These are phyloP conservation scores for Sarcophaga carnaria DNA, from an alignment of 2,888 invertebrate species.

Conservation along the genomic window DNA sequence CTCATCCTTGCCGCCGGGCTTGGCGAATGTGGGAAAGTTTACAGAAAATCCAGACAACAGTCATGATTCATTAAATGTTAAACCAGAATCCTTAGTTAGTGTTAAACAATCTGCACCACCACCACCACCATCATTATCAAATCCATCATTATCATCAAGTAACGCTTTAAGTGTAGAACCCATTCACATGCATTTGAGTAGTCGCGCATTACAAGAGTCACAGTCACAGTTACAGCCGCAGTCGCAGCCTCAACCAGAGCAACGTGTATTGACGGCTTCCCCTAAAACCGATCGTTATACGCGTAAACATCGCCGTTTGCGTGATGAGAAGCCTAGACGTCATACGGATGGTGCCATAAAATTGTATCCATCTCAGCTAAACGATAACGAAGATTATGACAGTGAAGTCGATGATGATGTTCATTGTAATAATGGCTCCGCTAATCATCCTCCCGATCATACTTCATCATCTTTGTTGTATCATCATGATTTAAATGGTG, in stretches of 20 bases:
- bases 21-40: slow-evolving; percentile 32
- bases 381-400: slow-evolving; percentile 34
- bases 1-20: slow-evolving; percentile 74
- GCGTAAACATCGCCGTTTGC: slow-evolving; percentile 67
- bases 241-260: slow-evolving; percentile 42
- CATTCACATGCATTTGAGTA: slow-evolving; percentile 62
- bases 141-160: slow-evolving; percentile 50
- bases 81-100: slow-evolving; percentile 30
- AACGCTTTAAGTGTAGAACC: slow-evolving; percentile 66
- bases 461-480: slow-evolving; percentile 57
- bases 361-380: slow-evolving; percentile 47
- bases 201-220: slow-evolving; percentile 58
- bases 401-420: slow-evolving; percentile 57
- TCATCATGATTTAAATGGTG: slow-evolving; percentile 69
- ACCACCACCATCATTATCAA: slow-evolving; percentile 44
- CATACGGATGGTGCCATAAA: slow-evolving; percentile 71
- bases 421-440: slow-evolving; percentile 64
- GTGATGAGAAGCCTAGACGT: slow-evolving; percentile 72
- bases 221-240: slow-evolving; percentile 34
- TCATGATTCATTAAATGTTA: slow-evolving; percentile 67
- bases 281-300: slow-evolving; percentile 50
- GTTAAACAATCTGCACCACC: too few species aligned
- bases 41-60: slow-evolving; percentile 51
- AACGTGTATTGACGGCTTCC: slow-evolving; percentile 5
- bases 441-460: slow-evolving; percentile 62